phyloP scores from a whole-genome alignment of 2,888 invertebrate species.

The Anoplius nigerrimus region DNA sequence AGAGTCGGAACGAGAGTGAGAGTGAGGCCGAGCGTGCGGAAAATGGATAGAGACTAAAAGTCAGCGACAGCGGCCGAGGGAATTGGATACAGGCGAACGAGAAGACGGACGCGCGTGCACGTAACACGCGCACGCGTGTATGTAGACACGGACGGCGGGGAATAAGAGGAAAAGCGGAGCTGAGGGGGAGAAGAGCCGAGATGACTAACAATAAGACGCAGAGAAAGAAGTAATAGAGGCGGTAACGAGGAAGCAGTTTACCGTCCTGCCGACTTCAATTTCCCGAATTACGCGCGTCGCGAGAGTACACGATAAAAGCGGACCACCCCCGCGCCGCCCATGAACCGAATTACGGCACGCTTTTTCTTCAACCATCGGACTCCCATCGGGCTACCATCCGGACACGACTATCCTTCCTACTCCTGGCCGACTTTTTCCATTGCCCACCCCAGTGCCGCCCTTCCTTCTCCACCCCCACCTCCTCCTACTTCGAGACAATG shows the following conservation, averaged over 20 bases:
- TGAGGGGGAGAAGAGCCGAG: not conserved
- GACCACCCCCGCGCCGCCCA: constrained; percentile 14
- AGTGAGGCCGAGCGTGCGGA: not conserved
- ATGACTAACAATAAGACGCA: constrained; percentile 22
- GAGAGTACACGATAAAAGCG: constrained; percentile 51
- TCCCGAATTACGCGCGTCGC: constrained; percentile 58
- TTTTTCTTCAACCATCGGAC: constrained; percentile 27
- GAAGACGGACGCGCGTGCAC: not conserved
- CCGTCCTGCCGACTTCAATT: constrained; percentile 57
- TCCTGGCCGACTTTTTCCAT: constrained; percentile 1
- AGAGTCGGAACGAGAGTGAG: constrained; percentile 10
- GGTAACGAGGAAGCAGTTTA: constrained; percentile 62
- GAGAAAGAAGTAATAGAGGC: constrained; percentile 38
- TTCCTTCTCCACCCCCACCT: not conserved
- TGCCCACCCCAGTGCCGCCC: not conserved
- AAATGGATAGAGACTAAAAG: constrained; percentile 10
- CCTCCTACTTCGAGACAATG: constrained; percentile 10
- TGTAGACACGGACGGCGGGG: not conserved
- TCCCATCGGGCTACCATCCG: not conserved
- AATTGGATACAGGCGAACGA: not conserved
- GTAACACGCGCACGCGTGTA: not conserved
- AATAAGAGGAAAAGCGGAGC: not conserved
- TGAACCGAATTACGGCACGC: constrained; percentile 40
- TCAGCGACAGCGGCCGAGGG: not conserved
- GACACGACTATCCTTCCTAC: not conserved